These are phyloP conservation scores for Chionomys nivalis DNA, from an alignment of 2,113 vertebrate species.

Conservation along the genomic window DNA sequence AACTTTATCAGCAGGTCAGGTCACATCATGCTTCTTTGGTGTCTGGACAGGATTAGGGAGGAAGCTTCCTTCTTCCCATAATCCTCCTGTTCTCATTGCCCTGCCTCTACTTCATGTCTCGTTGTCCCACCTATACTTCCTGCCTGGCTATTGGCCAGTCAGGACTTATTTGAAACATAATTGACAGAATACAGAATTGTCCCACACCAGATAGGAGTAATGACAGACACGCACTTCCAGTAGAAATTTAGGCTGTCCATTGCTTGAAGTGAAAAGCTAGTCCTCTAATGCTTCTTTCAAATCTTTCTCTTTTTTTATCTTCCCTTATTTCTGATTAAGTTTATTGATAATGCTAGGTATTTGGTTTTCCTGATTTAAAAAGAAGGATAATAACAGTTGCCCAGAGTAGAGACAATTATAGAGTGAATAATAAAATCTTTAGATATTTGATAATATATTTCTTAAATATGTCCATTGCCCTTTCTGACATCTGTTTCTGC, in stretches of 20 bases:
- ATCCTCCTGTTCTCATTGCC: too few relatives aligned
- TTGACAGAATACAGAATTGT: too few relatives aligned
- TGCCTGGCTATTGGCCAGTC: too few relatives aligned
- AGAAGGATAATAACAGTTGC: not conserved
- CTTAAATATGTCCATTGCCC: not conserved
- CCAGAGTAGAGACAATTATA: not conserved
- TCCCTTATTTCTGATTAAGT: not conserved
- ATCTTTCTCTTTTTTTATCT: not conserved
- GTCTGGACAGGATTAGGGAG: too few relatives aligned
- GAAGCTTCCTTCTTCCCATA: too few relatives aligned
- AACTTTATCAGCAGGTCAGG: too few relatives aligned
- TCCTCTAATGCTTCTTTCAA: constrained; percentile 13
- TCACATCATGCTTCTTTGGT: too few relatives aligned
- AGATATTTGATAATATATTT: not conserved
- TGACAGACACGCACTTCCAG: not conserved
- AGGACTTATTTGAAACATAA: too few relatives aligned
- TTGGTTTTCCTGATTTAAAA: not conserved
- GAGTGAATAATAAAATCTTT: not conserved
- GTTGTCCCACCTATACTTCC: too few relatives aligned
- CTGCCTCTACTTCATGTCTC: too few relatives aligned
- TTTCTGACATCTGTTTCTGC: not conserved
- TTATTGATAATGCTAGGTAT: constrained; percentile 9
- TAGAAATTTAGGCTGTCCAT: constrained; percentile 42
- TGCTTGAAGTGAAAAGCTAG: not conserved
- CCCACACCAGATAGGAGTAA: not conserved